Evolutionary conservation across 1,140 invertebrate species (phyloP), one percentile per base, ranked within the genome.

Genomic region (Mamestra configurata): DNA sequence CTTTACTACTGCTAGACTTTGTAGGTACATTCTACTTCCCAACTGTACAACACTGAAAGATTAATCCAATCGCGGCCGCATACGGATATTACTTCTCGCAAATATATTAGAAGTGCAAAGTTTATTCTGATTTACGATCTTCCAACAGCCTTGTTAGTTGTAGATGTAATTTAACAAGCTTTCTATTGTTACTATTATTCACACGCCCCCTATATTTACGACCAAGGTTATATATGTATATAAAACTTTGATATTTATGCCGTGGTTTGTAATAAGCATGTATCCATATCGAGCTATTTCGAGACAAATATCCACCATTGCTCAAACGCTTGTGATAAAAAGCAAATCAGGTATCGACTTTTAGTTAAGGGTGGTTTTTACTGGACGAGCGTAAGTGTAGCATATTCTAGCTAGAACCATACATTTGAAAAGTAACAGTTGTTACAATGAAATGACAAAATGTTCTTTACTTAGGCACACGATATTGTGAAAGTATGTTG

Each of bases 71-170:
- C 64, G 64, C 40, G 18, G 57, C 61, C 64, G 15, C 13, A 68
- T 46, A 68, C 35, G 64, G 40, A 68, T 40, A 64, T 64, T 37
- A 31, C 59, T 13, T 18, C 59, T 64, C 59, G 1, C 40, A 46
- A 61, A 68, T 46, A 40, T 46, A 22, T 68, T 68, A 43, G 64
- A 46, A 61, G 31, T 68, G 64, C 64, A 46, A 68, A 49, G 11
- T 68, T 46, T 68, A 68, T 24, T 53, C n/a, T 66, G 82, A 87
- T 83, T 86, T 82, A 55, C 46, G 75, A 75, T 78, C 18, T 35
- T 27, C 35, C 20, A 64, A 64, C 59, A 64, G 35, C n/a, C 10
- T 31, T 35, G 27, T 53, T n/a, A 24, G 22, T 40, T 40, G 49
- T 40, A 73, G 11, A 73, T 77, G 68, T 81, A 73, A 66, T 79